These are phyloP conservation scores for Cecidostiba fungosa DNA, from an alignment of 2,888 invertebrate species.

Conservation along the genomic window DNA sequence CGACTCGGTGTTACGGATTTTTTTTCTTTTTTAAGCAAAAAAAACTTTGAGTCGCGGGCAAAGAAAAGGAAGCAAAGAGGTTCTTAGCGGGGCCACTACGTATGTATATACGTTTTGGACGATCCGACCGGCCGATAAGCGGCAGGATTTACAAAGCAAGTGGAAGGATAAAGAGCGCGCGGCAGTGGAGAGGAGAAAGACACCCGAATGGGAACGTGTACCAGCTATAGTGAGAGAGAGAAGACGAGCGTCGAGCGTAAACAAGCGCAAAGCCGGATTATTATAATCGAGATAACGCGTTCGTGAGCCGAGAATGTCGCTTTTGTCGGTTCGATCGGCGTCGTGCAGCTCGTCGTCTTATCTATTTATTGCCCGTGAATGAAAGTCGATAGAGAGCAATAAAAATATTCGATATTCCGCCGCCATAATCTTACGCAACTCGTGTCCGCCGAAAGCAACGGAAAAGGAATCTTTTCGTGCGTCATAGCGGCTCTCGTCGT, in stretches of 20 bases:
- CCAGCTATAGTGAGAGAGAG: conserved; percentile 18
- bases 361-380: conserved; percentile 60
- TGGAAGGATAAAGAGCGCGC: conserved; percentile 60
- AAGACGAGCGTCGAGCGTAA: conserved; percentile 68
- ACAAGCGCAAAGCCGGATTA: conserved; percentile 75
- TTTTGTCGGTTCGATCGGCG: conserved; percentile 66
- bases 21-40: not conserved
- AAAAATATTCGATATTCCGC: conserved; percentile 61
- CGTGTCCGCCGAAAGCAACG: conserved; percentile 15
- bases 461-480: conserved; percentile 44
- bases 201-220: not conserved
- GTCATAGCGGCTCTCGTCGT: conserved; percentile 21
- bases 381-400: conserved; percentile 59
- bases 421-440: conserved; percentile 37
- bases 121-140: conserved; percentile 67
- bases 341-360: conserved; percentile 36
- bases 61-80: conserved; percentile 37
- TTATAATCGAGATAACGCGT: conserved; percentile 75
- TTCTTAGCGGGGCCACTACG: conserved; percentile 31
- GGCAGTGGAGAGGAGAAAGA: conserved; percentile 56
- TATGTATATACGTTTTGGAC: conserved; percentile 47
- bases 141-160: conserved; percentile 62
- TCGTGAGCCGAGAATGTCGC: conserved; percentile 70
- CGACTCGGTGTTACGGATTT: conserved; percentile 29
- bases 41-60: not conserved